Conservation (phyloP, 2,113 vertebrate genomes). For the Oncorhynchus keta region DNA sequence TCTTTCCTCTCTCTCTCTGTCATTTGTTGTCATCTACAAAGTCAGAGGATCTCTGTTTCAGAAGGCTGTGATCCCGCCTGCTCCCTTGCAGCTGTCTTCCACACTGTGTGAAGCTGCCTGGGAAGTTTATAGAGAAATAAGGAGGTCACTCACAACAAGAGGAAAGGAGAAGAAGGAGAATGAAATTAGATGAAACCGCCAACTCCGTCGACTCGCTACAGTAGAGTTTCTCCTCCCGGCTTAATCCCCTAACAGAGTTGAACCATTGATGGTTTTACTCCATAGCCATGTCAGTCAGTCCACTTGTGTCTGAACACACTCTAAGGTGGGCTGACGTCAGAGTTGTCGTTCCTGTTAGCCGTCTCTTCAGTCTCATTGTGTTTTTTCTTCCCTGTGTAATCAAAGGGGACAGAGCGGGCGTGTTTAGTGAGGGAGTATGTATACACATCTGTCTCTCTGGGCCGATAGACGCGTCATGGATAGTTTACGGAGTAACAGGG, state of each 20-base stretch:
- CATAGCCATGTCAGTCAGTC: no score
- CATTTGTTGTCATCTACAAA: constrained; percentile 76
- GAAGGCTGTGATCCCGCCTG: constrained; percentile 67
- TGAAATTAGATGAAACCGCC: no score
- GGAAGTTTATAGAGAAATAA: background rate
- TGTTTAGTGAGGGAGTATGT: constrained; percentile 51
- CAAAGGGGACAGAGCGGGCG: constrained; percentile 54
- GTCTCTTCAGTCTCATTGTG: no score
- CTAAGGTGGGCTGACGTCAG: no score
- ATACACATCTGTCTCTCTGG: constrained; percentile 47
- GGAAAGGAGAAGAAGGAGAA: background rate
- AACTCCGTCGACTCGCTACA: no score
- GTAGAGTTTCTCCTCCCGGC: no score
- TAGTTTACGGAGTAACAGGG: constrained; percentile 63
- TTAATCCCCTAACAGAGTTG: no score
- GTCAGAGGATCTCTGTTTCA: constrained; percentile 75
- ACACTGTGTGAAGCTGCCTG: no score
- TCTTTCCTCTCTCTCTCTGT: constrained; percentile 46
- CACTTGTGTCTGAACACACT: no score
- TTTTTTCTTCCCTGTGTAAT: constrained; percentile 31
- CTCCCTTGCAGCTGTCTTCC: background rate
- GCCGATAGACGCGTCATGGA: constrained; percentile 47
- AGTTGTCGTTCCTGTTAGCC: no score
- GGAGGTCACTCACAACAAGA: background rate
- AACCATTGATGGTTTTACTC: no score